Evolutionary conservation across 2,113 vertebrate genomes (phyloP).

Genomic region (Stigmatopora argus): DNA sequence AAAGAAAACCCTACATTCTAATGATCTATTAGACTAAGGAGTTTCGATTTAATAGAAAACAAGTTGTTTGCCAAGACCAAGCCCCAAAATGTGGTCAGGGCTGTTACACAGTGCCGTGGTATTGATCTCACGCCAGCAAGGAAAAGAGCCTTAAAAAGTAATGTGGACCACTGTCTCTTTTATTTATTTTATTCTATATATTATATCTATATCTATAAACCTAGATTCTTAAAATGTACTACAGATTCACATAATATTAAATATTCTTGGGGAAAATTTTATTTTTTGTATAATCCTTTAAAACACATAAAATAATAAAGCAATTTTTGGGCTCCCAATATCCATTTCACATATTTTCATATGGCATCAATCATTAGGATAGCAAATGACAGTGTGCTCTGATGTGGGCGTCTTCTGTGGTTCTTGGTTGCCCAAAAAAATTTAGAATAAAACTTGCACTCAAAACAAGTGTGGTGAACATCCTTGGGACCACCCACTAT

Average conservation of each 20-base stretch:
- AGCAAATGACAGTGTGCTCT: conserved; percentile 8
- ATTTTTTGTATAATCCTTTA: not conserved
- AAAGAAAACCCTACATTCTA: conserved; percentile 18
- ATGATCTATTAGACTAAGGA: conserved; percentile 16
- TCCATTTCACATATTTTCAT: conserved; percentile 18
- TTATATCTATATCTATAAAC: no score
- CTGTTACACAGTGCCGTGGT: not conserved
- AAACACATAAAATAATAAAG: not conserved
- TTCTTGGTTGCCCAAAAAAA: conserved; percentile 32
- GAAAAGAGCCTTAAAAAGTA: not conserved
- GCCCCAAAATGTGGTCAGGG: not conserved
- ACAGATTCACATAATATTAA: not conserved
- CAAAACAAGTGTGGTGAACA: conserved; percentile 11
- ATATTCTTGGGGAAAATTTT: not conserved
- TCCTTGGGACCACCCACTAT: not conserved
- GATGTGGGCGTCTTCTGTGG: conserved; percentile 46
- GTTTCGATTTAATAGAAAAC: not conserved
- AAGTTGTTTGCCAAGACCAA: not conserved
- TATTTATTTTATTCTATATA: no score
- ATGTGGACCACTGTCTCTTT: no score
- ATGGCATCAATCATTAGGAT: conserved; percentile 23
- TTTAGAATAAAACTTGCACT: conserved; percentile 33
- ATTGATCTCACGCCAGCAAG: not conserved
- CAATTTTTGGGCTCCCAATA: conserved; percentile 3
- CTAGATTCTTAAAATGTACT: not conserved